Evolutionary conservation across 2,888 invertebrate genomes (phyloP).

Genomic region (Melieria picta): DNA sequence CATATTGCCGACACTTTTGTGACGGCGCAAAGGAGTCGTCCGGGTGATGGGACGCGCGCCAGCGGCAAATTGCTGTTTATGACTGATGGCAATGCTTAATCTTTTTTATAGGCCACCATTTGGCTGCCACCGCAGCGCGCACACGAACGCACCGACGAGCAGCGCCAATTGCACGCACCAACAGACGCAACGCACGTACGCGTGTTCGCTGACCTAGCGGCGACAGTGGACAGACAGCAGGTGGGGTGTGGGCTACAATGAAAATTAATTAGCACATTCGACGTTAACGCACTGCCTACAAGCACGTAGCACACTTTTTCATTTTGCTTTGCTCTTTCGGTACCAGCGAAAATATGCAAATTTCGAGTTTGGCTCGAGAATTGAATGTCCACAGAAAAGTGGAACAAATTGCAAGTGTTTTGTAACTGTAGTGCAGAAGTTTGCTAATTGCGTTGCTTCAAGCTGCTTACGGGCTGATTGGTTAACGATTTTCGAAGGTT

Average conservation of each 20-base stretch:
- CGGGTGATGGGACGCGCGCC: background rate
- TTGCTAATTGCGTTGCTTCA: background rate
- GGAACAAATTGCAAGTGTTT: background rate
- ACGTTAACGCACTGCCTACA: background rate
- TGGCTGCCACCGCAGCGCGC: background rate
- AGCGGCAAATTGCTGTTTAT: conserved; percentile 21
- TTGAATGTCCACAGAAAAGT: background rate
- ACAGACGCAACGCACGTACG: too few relatives aligned
- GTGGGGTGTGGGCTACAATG: background rate
- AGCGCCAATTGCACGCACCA: too few relatives aligned
- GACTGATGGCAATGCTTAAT: conserved; percentile 14
- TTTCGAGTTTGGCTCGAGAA: background rate
- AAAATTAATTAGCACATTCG: conserved; percentile 4
- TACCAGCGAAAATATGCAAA: background rate
- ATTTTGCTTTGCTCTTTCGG: background rate
- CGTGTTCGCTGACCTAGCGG: too few relatives aligned
- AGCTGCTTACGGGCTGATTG: too few relatives aligned
- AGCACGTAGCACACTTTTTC: background rate
- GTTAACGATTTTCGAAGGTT: too few relatives aligned
- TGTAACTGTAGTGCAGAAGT: background rate
- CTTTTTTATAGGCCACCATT: conserved; percentile 8
- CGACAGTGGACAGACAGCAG: too few relatives aligned
- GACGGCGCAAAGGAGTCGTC: background rate
- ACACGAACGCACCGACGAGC: background rate
- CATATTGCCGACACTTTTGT: conserved; percentile 50